Percentiles rank a stretch among this genome's conserved stretches.
phyloP scores from a whole-genome alignment of 2,113 vertebrate species.

The Pionites leucogaster region DNA sequence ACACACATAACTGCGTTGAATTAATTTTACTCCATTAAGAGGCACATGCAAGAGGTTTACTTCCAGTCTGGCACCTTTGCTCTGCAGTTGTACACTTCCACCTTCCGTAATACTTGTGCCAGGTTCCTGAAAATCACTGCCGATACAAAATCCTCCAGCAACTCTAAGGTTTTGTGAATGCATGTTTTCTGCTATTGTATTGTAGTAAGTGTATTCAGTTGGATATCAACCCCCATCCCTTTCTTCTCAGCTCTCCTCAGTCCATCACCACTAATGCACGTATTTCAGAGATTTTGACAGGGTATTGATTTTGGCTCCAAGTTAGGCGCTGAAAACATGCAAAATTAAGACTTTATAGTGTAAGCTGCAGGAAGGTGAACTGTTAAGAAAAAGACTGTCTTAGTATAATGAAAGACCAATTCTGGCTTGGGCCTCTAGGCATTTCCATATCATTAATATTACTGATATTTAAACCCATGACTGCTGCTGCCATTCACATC shows the following conservation, averaged over 20 bases:
- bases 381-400: not conserved
- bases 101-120: not conserved
- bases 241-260: not conserved
- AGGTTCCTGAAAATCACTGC: not conserved
- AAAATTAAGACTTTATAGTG: not conserved
- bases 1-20: not conserved
- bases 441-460: not conserved
- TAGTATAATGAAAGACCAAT: not conserved
- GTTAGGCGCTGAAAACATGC: not conserved
- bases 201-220: not conserved
- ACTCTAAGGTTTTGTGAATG: not conserved
- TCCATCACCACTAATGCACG: not conserved
- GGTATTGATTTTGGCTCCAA: not conserved
- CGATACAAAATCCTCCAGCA: not conserved
- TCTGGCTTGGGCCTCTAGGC: not conserved
- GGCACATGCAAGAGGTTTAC: not conserved
- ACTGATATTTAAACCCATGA: not conserved
- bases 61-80: not conserved
- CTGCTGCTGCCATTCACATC: not conserved
- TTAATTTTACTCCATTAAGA: not conserved
- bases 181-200: not conserved
- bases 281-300: not conserved
- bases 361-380: not conserved
- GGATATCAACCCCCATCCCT: not conserved
- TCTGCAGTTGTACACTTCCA: not conserved